phyloP scores from a whole-genome alignment of 2,113 vertebrate genomes.

The Pavo muticus region DNA sequence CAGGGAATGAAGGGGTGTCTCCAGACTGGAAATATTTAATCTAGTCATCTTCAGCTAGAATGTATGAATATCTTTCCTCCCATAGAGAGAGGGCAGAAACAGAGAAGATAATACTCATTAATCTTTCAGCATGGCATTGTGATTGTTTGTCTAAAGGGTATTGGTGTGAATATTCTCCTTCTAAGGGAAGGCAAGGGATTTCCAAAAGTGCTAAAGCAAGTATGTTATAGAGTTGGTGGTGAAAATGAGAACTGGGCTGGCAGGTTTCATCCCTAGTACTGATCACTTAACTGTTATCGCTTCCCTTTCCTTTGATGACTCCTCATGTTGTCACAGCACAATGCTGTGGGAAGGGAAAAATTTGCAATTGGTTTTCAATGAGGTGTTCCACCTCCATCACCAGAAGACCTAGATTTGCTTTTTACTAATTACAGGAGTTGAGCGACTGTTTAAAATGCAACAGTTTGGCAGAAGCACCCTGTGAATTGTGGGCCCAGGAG shows the following conservation, averaged over 20 bases:
- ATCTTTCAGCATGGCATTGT: background rate
- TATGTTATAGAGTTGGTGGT: background rate
- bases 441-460: background rate
- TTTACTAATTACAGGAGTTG: background rate
- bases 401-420: background rate
- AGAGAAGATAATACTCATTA: background rate
- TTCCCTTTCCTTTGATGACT: background rate
- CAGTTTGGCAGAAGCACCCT: rapidly evolving
- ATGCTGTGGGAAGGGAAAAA: background rate
- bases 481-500: background rate
- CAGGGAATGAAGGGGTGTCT: background rate
- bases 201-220: background rate
- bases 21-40: background rate
- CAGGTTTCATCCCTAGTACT: background rate
- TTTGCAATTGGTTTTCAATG: rapidly evolving
- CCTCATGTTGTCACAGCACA: background rate
- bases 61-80: background rate
- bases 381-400: background rate
- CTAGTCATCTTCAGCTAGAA: background rate
- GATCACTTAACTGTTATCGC: background rate
- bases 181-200: background rate
- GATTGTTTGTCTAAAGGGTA: background rate
- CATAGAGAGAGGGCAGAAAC: background rate
- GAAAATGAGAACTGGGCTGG: background rate
- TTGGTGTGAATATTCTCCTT: background rate